Evolutionary conservation across 2,797 vertebrate species (phyloP).

Genomic region (Margarornis squamiger): DNA sequence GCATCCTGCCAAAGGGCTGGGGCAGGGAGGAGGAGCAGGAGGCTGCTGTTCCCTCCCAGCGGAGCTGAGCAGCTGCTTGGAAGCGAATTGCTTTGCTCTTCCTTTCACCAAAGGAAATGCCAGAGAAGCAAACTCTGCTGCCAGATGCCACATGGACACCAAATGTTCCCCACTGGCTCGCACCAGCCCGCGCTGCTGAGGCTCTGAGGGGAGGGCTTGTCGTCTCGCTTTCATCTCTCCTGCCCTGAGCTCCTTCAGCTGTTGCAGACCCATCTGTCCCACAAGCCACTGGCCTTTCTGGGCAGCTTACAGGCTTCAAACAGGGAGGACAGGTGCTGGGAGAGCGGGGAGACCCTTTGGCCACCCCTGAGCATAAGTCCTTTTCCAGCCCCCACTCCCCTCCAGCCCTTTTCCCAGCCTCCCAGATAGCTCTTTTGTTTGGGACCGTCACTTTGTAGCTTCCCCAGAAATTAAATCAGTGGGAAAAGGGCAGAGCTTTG

Average conservation of each 20-base stretch:
- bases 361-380: not conserved
- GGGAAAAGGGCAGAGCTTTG: not conserved
- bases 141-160: constrained; percentile 70
- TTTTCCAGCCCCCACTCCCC: not conserved
- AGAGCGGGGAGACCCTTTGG: not conserved
- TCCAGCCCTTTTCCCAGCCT: not conserved
- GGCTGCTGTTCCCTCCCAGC: not conserved
- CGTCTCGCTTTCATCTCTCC: constrained; percentile 13
- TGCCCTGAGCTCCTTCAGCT: constrained; percentile 18
- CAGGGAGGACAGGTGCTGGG: not conserved
- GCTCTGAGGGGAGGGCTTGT: not conserved
- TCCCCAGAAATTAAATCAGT: not conserved
- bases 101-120: constrained; percentile 70
- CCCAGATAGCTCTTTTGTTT: not conserved
- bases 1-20: not conserved
- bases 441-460: not conserved
- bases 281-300: not conserved
- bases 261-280: constrained; percentile 8
- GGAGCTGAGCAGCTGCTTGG: constrained; percentile 19
- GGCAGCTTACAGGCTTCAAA: constrained; percentile 15
- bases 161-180: constrained; percentile 50
- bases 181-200: not conserved
- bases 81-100: constrained; percentile 58
- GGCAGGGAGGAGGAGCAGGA: not conserved
- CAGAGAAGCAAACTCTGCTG: constrained; percentile 49